These are phyloP conservation scores for Andrena marginata DNA, from an alignment of 2,888 invertebrate species.

Conservation along the genomic window DNA sequence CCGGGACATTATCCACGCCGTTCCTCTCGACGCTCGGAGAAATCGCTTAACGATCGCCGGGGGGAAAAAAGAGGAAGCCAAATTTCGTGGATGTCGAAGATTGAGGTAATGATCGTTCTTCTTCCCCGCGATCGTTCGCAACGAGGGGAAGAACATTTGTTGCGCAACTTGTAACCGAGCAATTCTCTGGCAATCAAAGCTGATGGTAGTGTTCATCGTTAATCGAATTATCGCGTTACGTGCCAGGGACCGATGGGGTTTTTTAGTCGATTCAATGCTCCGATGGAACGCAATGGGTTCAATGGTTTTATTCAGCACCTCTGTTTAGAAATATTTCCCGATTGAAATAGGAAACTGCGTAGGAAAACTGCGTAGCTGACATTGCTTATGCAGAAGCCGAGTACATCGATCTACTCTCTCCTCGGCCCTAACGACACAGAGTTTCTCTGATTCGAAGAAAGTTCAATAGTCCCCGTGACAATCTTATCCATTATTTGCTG, in stretches of 20 bases:
- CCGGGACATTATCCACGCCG: conserved; percentile 9
- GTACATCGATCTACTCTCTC: conserved; percentile 34
- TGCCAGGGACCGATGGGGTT: too few relatives aligned
- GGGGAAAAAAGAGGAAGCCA: background rate
- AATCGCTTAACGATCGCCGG: conserved; percentile 10
- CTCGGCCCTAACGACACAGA: conserved; percentile 10
- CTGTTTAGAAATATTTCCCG: background rate
- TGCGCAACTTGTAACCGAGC: too few relatives aligned
- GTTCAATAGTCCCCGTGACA: conserved; percentile 35
- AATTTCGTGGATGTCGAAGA: background rate
- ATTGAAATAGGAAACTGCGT: background rate
- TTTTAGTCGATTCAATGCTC: too few relatives aligned
- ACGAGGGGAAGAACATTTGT: too few relatives aligned
- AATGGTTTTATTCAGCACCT: background rate
- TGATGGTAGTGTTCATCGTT: background rate
- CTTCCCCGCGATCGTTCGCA: too few relatives aligned
- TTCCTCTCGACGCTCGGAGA: conserved; percentile 13
- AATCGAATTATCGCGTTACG: background rate
- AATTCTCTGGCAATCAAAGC: too few relatives aligned
- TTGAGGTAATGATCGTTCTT: too few relatives aligned
- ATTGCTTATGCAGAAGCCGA: conserved; percentile 6
- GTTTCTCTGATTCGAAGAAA: conserved; percentile 57
- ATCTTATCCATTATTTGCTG: background rate
- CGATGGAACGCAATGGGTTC: background rate
- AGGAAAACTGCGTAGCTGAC: background rate